These are phyloP conservation scores for Sympetrum striolatum DNA, from an alignment of 2,888 invertebrate genomes.

Conservation along the genomic window DNA sequence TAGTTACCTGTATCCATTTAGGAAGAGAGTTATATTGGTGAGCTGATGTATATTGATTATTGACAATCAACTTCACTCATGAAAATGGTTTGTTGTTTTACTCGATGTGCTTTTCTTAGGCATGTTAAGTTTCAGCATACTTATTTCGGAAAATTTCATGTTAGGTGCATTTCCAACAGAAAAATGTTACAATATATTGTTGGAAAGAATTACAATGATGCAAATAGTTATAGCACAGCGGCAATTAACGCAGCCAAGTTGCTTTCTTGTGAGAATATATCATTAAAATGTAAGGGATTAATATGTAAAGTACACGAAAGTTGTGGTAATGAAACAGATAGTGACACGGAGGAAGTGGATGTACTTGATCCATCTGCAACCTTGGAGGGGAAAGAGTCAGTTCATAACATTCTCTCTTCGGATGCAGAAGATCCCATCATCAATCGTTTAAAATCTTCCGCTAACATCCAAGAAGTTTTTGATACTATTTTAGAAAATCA, in stretches of 20 bases:
- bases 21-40: too few species aligned
- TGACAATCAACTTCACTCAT: too few species aligned
- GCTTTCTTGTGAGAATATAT: not conserved
- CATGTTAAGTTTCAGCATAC: not conserved
- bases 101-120: not conserved
- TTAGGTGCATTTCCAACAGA: not conserved
- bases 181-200: not conserved
- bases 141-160: not conserved
- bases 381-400: not conserved
- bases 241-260: not conserved
- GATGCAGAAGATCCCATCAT: constrained; percentile 18
- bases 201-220: not conserved
- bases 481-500: not conserved
- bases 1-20: too few species aligned
- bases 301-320: not conserved
- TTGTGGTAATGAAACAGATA: not conserved
- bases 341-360: constrained; percentile 5
- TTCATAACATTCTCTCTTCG: not conserved
- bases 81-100: not conserved
- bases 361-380: not conserved
- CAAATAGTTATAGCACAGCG: not conserved
- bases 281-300: not conserved
- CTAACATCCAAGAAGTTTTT: constrained; percentile 30
- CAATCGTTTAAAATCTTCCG: not conserved
- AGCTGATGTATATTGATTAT: too few species aligned